Conservation (phyloP, 2,888 invertebrate species). For the Neuroscelio doddi region DNA sequence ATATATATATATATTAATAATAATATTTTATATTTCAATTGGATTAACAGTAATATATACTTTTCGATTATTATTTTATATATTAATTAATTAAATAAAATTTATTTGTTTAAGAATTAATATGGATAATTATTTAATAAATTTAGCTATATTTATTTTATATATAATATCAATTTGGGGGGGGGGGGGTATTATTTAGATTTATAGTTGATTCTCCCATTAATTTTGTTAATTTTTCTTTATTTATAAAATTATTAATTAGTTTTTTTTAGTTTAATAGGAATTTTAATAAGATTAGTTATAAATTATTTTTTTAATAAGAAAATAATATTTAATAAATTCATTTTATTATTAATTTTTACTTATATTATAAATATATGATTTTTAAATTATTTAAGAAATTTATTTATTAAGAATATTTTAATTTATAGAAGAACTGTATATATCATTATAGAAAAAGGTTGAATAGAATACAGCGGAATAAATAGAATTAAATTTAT, state of each 20-base stretch:
- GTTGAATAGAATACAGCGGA: background rate
- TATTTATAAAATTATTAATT: conserved; percentile 4
- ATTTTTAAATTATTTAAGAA: background rate
- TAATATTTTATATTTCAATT: conserved; percentile 50
- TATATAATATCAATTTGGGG: conserved; percentile 40
- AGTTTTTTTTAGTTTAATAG: background rate
- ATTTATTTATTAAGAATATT: conserved; percentile 11
- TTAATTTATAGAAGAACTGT: background rate
- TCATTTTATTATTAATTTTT: conserved; percentile 23
- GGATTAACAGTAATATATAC: conserved; percentile 54
- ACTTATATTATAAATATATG: conserved; percentile 2
- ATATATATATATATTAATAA: conserved; percentile 47
- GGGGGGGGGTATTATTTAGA: conserved; percentile 40
- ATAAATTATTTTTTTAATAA: background rate
- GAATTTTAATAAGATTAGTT: background rate
- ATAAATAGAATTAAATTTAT: conserved; percentile 14
- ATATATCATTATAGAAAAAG: conserved; percentile 1
- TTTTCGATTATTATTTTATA: conserved; percentile 55
- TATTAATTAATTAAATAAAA: conserved; percentile 33
- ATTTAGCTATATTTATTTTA: conserved; percentile 48
- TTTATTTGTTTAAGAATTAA: conserved; percentile 41
- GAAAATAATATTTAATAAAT: background rate
- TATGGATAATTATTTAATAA: conserved; percentile 37
- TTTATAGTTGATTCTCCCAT: conserved; percentile 35
- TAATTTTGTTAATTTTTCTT: conserved; percentile 9